Base-by-base conservation (phyloP, 2,797 vertebrate genomes). In the Onychomys leucogaster region DNA sequence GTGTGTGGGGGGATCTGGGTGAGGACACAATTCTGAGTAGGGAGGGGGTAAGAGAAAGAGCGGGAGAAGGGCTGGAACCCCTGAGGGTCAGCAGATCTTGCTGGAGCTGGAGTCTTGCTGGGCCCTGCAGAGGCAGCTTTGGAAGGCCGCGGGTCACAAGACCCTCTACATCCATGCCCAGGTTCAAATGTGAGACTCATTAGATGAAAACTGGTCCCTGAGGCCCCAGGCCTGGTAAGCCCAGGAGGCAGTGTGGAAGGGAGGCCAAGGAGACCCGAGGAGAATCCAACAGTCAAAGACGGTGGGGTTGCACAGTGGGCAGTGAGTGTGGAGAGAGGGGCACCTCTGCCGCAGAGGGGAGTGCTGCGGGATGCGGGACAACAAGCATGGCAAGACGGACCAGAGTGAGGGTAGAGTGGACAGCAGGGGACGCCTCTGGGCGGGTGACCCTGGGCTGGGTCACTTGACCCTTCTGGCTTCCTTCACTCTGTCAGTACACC, bases 101-200 rank as follows among this genome's bases (percentile, higher is more conserved):
- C 10, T 11, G 67, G 67, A 34, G 59, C 14, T 2, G 1, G 65
- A 34, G 32, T 13, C 5, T 55, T 5, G n/a, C 80, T 41, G 7
- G 5, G 80, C n/a, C n/a, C 32, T 32, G 57, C 0, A 5, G 37
- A 37, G 43, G 8, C 65, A 49, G 10, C 0, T 4, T 6, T 2
- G 43, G 57, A 5, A 13, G 57, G 23, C 5, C 0, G 46, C 29
- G n/a, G 43, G 75, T 3, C 10, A 1, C 25, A 4, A n/a, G 3
- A 10, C 19, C 32, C 55, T 3, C 41, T 10, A 34, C 27, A 34
- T 49, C 25, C 25, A 32, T 7, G 6, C 4, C 5, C 19, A 32
- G 63, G 11, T 21, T 1, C 7, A 34, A 57, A 73, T 0, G 0
- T 1, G 37, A 77, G 76, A 21, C 46, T 34, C 12, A 0, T 43